Base-by-base conservation (phyloP, 2,113 vertebrate species). In the Pterocles gutturalis region DNA sequence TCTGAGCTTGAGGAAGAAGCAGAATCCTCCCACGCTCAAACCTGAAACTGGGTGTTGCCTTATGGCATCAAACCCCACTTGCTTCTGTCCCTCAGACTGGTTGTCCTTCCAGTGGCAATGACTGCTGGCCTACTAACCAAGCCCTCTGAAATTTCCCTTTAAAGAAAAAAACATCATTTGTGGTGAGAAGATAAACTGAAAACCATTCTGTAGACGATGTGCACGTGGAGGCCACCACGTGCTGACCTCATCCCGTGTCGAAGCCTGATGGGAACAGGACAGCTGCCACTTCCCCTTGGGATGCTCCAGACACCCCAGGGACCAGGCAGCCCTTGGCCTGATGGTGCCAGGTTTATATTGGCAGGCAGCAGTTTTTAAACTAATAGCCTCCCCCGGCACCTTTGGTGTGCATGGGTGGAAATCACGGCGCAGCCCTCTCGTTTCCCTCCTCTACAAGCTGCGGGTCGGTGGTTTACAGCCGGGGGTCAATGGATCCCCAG, bases 231-330 rank as follows among this genome's bases (percentile, higher is more conserved):
- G 17, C 36, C 22, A 19, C 31, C 1, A 0, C 0, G 2, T n/a
- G 53, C 26, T 0, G 0, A 93, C 28, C 46, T 66, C 0, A 0
- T 49, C 15, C n/a, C 2, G 0, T 0, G 1, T 57, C 7, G 4
- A 60, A 90, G 17, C n/a, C 57, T 1, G 7, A 28, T 0, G 4
- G 55, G 41, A 33, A 17, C 0, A 3, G 46, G 51, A n/a, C 2
- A 25, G 34, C 26, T 31, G 29, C 34, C 22, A 11, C 14, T 38
- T 31, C 28, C n/a, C 18, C 11, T 15, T 33, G 38, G n/a, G 49
- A n/a, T 46, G n/a, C 66, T 90, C 28, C 67, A 3, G 8, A 16
- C 26, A 64, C 26, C 28, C 46, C 45, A 60, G 60, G 61, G 38
- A 76, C 28, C 15, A 16, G 2, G 1, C 26, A 80, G 65, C 28